A percentile compares a stretch with the other conserved stretches of the same genome.
phyloP scores from a whole-genome alignment of 2,888 invertebrate species.

The Rhorus exstirpatorius region DNA sequence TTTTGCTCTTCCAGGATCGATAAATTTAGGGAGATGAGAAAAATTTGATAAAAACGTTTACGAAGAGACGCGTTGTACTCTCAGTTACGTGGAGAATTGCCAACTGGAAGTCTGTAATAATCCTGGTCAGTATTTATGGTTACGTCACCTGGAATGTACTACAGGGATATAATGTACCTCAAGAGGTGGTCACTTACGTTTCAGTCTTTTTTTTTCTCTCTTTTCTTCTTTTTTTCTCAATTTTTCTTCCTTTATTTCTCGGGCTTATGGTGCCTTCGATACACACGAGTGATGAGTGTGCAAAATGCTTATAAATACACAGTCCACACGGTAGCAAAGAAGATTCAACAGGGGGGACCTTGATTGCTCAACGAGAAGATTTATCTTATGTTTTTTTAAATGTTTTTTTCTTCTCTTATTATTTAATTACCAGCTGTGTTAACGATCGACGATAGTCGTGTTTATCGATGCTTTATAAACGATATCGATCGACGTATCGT shows the following conservation, averaged over 20 bases:
- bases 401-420: conserved; percentile 23
- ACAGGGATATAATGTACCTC: conserved; percentile 51
- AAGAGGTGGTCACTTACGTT: conserved; percentile 61
- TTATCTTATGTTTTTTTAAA: conserved; percentile 16
- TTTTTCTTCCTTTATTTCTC: conserved; percentile 6
- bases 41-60: not conserved
- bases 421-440: conserved; percentile 12
- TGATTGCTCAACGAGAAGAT: conserved; percentile 48
- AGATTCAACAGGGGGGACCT: conserved; percentile 34
- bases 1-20: not conserved
- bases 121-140: conserved; percentile 71
- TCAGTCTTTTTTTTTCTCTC: conserved; percentile 7
- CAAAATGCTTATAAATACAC: conserved; percentile 43
- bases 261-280: conserved; percentile 24
- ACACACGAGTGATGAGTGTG: conserved; percentile 5
- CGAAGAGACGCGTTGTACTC: conserved; percentile 44
- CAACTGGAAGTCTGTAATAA: conserved; percentile 70
- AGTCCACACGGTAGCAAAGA: not conserved
- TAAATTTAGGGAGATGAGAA: not conserved
- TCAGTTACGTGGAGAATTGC: conserved; percentile 68
- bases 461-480: conserved; percentile 20
- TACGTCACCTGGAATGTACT: conserved; percentile 67
- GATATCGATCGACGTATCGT: not conserved
- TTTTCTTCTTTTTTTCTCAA: conserved; percentile 18
- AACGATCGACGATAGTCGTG: conserved; percentile 25